Evolutionary conservation across 1,140 invertebrate species (phyloP).

Genomic region (Pseudomyrmex concolor): DNA sequence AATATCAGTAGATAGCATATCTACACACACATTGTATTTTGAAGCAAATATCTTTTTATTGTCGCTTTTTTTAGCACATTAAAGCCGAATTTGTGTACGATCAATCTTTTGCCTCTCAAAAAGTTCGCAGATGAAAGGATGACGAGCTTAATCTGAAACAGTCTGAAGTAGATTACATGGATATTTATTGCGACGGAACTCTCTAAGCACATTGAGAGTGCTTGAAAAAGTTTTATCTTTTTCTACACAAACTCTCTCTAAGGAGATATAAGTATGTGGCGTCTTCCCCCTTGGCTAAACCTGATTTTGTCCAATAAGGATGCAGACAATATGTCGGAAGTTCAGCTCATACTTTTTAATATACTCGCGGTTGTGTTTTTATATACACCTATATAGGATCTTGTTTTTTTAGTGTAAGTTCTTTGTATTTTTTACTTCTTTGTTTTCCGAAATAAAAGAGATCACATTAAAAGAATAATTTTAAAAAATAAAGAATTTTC

Average conservation of each 20-base stretch:
- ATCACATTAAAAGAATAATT: no score
- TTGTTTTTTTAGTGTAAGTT: background rate
- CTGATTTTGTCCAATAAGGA: constrained; percentile 39
- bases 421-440: no score
- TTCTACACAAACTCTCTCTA: constrained; percentile 23
- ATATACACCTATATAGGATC: background rate
- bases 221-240: constrained; percentile 12
- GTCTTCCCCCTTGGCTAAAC: background rate
- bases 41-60: background rate
- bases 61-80: background rate
- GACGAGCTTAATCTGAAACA: constrained; percentile 15
- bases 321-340: constrained; percentile 17
- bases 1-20: no score
- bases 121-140: constrained; percentile 13
- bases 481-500: background rate
- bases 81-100: background rate
- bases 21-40: background rate
- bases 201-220: constrained; percentile 6
- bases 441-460: background rate
- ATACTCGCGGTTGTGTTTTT: background rate
- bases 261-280: constrained; percentile 33
- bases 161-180: background rate
- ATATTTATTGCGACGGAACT: constrained; percentile 38
- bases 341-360: constrained; percentile 22
- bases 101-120: background rate